phyloP scores from a whole-genome alignment of 2,888 invertebrate species.

The Tuberolachnus salignus region DNA sequence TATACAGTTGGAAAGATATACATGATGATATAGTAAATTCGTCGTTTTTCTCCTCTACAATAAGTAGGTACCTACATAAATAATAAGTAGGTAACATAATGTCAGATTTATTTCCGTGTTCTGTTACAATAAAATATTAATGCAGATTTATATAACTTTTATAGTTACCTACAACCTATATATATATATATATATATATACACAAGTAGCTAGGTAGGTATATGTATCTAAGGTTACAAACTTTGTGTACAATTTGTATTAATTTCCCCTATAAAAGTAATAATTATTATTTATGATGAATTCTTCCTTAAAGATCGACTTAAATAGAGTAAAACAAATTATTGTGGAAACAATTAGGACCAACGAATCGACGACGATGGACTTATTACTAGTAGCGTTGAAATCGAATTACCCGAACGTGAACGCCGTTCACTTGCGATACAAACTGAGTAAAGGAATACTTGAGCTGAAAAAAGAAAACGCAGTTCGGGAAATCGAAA shows the following conservation, averaged over 20 bases:
- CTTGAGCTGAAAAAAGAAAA: slow-evolving; percentile 18
- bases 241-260: background rate
- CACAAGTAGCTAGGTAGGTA: too few relatives aligned
- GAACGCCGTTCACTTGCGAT: slow-evolving; percentile 28
- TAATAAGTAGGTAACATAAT: too few relatives aligned
- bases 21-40: too few relatives aligned
- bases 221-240: slow-evolving; percentile 7
- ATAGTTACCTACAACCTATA: too few relatives aligned
- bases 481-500: slow-evolving; percentile 24
- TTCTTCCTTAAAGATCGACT: slow-evolving; percentile 20
- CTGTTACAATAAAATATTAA: too few relatives aligned
- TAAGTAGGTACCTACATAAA: too few relatives aligned
- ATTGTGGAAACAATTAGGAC: slow-evolving; percentile 16
- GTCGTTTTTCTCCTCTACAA: too few relatives aligned
- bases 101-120: too few relatives aligned
- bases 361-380: slow-evolving; percentile 6
- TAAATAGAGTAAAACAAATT: background rate
- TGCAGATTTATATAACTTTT: too few relatives aligned
- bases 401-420: slow-evolving; percentile 36
- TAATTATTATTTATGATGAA: background rate
- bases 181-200: too few relatives aligned
- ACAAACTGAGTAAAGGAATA: slow-evolving; percentile 37
- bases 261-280: background rate
- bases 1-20: too few relatives aligned
- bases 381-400: slow-evolving; percentile 4